Evolutionary conservation across 1,140 invertebrate genomes (phyloP).

Genomic region (Triops cancriformis): DNA sequence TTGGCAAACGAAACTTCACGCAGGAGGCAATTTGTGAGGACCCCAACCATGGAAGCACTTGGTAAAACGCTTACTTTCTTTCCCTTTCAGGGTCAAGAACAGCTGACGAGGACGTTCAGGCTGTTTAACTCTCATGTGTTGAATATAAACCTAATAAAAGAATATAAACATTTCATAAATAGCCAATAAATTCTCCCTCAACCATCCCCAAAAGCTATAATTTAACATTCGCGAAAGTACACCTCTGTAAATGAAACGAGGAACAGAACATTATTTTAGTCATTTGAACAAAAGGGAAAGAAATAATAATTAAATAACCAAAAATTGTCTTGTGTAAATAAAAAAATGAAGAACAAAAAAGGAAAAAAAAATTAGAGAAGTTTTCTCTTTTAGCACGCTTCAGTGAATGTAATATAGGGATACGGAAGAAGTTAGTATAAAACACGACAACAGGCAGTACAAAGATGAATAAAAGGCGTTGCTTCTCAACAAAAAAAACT

Average conservation of each 20-base stretch:
- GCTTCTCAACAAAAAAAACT: no score
- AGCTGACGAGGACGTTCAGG: conserved; percentile 83
- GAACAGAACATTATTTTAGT: neutral
- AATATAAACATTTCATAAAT: conserved; percentile 25
- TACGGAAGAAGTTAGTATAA: no score
- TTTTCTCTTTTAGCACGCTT: no score
- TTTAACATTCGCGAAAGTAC: neutral
- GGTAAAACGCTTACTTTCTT: conserved; percentile 86
- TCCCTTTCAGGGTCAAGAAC: conserved; percentile 92
- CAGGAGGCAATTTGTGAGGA: conserved; percentile 58
- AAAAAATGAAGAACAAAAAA: no score
- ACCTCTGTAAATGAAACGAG: no score
- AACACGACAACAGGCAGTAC: no score
- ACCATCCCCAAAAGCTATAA: neutral
- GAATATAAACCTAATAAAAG: conserved; percentile 78
- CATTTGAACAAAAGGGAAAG: no score
- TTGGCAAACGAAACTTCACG: conserved; percentile 41
- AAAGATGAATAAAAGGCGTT: no score
- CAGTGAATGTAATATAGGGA: no score
- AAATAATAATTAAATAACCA: no score
- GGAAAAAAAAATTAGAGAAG: no score
- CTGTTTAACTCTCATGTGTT: conserved; percentile 92
- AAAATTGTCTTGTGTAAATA: no score
- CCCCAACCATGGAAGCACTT: conserved; percentile 99
- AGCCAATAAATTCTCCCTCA: neutral